Evolutionary conservation across 2,888 invertebrate genomes (phyloP), one percentile per base, ranked within the genome.

Genomic region (Minunthozetes semirufus): DNA sequence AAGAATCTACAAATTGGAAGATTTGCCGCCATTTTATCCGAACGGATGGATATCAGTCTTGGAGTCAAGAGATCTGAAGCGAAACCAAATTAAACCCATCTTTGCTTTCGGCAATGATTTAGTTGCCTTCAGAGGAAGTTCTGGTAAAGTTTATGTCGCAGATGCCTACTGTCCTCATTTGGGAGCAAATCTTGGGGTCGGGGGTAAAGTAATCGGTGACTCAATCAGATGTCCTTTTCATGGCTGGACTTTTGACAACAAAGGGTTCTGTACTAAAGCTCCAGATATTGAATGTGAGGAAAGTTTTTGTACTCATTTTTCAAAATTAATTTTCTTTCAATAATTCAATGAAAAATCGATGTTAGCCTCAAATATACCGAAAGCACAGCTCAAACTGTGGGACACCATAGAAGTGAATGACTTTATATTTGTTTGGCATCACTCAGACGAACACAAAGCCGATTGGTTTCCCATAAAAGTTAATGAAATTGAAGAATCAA

Each of bases 131-230:
- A 81, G 87, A 15, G 88, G 88, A 0, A 85, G 87, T 68, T 85
- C 86, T 50, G 89, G 89, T 0, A 79, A 84, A 3, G 88, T 88
- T 0, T 87, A 88, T 73, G 87, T 90, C 0, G 84, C 93, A 42
- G 90, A 94, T 82, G 93, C 94, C 0, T 93, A 92, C 81, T 94
- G 94, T 80, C 93, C 94, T 0, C 94, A 94, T 81, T 84, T 94
- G 79, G 94, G 94, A 0, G 94, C 94, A 0, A 92, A 94, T 81
- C 84, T 94, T 80, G 92, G 88, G 0, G 86, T 90, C 0, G 93
- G 92, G 0, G 93, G 93, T 0, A 81, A 81, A 0, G 87, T 86
- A 1, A 42, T 42, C 42, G 42, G 42, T 8, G 88, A 90, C 80
- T 91, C 91, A 79, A 87, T 94, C 11, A 89, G 90, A 80, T 94